Evolutionary conservation across 2,888 invertebrate genomes (phyloP), one percentile per base, ranked within the genome.

Genomic region (Microctonus aethiopoides): DNA sequence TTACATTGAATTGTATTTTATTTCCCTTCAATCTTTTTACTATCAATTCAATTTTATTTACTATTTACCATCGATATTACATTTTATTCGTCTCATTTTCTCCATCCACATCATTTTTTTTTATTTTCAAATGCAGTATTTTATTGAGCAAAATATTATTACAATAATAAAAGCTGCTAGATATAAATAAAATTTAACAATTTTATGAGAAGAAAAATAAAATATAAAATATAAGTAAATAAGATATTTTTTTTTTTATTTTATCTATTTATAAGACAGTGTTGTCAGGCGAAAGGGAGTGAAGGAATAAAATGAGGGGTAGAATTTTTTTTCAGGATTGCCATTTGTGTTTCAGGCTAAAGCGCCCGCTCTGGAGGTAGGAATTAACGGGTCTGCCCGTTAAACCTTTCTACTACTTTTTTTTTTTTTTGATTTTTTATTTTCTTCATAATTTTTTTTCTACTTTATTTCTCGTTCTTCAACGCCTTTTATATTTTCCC

Each of bases 301-400:
- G 29, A 34, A 34, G 41, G 39, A 56, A 46, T 41, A 57, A 64
- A 54, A 24, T 22, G 70, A 61, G 46, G 36, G 59, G 22, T 39
- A 66, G 56, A 46, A 66, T 72, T 78, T 76, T 79, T 80, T 82
- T 83, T 83, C 83, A 84, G 81, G 78, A 81, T 80, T 84, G 80
- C 81, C 82, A 79, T 84, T 85, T 85, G 84, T 85, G 84, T 85
- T 85, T 84, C 84, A 85, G 84, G 82, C 84, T 80, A 84, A 85
- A 84, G 77, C 84, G 75, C 83, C 84, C 82, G 81, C 81, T 80
- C 82, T 83, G 81, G 84, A 84, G 84, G 84, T 85, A 85, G 81
- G 84, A 84, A 80, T 82, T 79, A 81, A n/a, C n/a, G 79, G 75
- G 78, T 83, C 78, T 79, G 79, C 80, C 81, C 76, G 74, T 78